Conservation (phyloP, 2,888 invertebrate genomes). For the Morpho helenor region DNA sequence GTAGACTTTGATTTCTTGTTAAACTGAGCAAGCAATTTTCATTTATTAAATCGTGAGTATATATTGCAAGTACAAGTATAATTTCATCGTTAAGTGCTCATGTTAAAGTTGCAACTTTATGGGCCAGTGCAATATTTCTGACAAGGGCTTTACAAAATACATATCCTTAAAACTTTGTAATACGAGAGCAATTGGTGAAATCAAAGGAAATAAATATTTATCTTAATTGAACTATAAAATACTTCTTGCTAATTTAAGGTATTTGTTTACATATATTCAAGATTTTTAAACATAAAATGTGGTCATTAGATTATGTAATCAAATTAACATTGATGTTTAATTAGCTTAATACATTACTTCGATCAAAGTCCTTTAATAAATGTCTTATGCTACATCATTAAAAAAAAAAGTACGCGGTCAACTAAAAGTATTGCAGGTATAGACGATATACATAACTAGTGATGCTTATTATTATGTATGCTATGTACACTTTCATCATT, state of each 20-base stretch:
- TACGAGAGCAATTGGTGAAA: conserved; percentile 8
- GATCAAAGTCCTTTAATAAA: too few relatives aligned
- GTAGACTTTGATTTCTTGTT: too few relatives aligned
- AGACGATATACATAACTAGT: too few relatives aligned
- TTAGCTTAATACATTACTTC: too few relatives aligned
- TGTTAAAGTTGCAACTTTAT: conserved; percentile 12
- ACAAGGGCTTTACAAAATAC: conserved; percentile 8
- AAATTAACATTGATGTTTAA: too few relatives aligned
- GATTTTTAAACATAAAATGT: background rate
- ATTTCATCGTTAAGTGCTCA: conserved; percentile 1
- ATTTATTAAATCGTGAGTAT: background rate
- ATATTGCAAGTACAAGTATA: background rate
- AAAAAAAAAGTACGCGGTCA: too few relatives aligned
- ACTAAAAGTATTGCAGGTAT: too few relatives aligned
- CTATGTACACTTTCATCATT: too few relatives aligned
- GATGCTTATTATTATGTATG: too few relatives aligned
- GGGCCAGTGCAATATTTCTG: conserved; percentile 1
- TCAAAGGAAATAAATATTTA: conserved; percentile 8
- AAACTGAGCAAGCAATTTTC: too few relatives aligned
- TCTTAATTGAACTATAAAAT: conserved; percentile 5
- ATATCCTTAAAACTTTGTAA: conserved; percentile 11
- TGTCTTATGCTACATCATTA: too few relatives aligned
- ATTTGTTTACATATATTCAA: background rate
- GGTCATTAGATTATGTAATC: background rate
- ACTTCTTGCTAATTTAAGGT: background rate